Percentiles rank a stretch among this genome's conserved stretches.
phyloP scores from a whole-genome alignment of 2,113 vertebrate species.

The Synodontis membranacea region DNA sequence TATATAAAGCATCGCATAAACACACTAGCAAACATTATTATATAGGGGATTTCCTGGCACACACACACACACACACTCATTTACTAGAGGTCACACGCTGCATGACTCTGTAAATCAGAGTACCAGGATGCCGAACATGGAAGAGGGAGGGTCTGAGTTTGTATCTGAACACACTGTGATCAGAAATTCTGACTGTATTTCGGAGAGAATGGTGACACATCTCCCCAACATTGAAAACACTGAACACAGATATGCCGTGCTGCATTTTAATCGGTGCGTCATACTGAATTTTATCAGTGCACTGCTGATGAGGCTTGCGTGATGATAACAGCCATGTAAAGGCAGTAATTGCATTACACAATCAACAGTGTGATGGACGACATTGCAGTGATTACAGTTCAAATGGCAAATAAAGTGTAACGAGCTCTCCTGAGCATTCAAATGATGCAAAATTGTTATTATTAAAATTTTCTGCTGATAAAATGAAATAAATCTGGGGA shows the following conservation, averaged over 20 bases:
- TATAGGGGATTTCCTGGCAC: background rate
- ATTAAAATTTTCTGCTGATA: background rate
- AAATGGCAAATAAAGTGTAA: background rate
- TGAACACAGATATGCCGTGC: background rate
- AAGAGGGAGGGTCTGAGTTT: background rate
- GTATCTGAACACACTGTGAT: background rate
- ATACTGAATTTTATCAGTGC: background rate
- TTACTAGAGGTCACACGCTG: background rate
- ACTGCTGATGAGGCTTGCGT: background rate
- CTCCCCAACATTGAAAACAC: background rate
- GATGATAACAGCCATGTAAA: constrained; percentile 4
- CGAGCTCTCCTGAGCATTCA: background rate
- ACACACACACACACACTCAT: constrained; percentile 1
- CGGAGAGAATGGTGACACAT: background rate
- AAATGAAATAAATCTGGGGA: background rate
- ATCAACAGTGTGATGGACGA: background rate
- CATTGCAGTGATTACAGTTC: constrained; percentile 9
- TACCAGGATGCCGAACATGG: background rate
- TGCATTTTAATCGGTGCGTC: constrained; percentile 18
- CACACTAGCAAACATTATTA: background rate
- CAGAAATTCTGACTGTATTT: background rate
- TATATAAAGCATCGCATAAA: constrained; percentile 8
- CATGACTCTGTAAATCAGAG: background rate
- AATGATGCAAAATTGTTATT: background rate
- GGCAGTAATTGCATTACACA: constrained; percentile 4